Percentiles rank a stretch among this genome's conserved stretches.
phyloP scores from a whole-genome alignment of 1,140 invertebrate species.

The Tetranychus cinnabarinus region DNA sequence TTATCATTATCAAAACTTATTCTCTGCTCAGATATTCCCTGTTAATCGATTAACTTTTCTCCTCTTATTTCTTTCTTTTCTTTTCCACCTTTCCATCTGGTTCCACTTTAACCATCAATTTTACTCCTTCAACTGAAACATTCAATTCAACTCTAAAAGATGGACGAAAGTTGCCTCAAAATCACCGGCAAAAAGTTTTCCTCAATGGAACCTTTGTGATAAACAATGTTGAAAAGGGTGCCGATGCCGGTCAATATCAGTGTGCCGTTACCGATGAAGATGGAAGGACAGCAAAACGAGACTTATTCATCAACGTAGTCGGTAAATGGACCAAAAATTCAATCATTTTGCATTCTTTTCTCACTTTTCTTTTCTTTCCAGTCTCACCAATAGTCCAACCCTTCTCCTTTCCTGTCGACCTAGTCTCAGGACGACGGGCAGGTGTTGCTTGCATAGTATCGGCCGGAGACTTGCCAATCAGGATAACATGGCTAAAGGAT shows the following conservation, averaged over 20 bases:
- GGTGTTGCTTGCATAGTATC: constrained; percentile 59
- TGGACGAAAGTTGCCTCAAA: constrained; percentile 58
- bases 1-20: no score
- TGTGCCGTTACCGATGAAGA: constrained; percentile 38
- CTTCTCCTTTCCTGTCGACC: constrained; percentile 32
- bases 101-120: no score
- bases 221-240: constrained; percentile 53
- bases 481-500: constrained; percentile 1
- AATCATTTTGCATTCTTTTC: no score
- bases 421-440: constrained; percentile 57
- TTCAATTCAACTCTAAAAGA: constrained; percentile 20
- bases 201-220: constrained; percentile 80
- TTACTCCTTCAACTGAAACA: not conserved
- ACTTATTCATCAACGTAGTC: not conserved
- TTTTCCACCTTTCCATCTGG: no score
- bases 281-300: constrained; percentile 35
- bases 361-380: not conserved
- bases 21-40: no score
- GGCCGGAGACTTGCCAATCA: constrained; percentile 19
- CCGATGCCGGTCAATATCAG: not conserved
- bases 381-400: constrained; percentile 19
- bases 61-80: no score
- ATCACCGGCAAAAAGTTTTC: constrained; percentile 79
- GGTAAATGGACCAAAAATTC: not conserved
- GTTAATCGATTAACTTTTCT: no score